Conservation (phyloP, 2,113 vertebrate species). For the Tiliqua scincoides region DNA sequence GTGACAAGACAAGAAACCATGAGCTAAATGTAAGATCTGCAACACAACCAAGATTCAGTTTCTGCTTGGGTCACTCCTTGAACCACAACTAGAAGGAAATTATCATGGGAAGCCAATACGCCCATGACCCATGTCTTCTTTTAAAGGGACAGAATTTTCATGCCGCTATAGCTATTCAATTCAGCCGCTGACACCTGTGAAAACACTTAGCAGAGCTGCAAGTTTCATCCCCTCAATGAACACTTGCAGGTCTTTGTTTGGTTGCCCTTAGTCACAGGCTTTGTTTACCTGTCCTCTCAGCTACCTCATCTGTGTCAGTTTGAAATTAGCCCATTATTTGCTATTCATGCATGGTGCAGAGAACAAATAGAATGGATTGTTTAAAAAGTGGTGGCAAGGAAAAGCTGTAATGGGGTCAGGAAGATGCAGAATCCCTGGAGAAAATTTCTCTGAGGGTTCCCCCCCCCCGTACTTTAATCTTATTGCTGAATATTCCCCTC, state of each 20-base stretch:
- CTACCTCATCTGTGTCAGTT: slow-evolving; percentile 35
- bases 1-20: too few species aligned
- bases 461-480: slow-evolving; percentile 38
- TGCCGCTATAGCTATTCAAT: slow-evolving; percentile 17
- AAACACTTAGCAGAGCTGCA: slow-evolving; percentile 34
- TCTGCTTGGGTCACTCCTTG: background rate
- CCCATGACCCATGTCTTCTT: background rate
- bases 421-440: slow-evolving; percentile 32
- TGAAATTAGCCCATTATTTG: slow-evolving; percentile 60
- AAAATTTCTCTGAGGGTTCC: background rate
- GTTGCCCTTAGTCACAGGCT: slow-evolving; percentile 5
- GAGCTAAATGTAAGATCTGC: too few species aligned
- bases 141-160: background rate
- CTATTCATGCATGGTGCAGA: slow-evolving; percentile 50
- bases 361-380: slow-evolving; percentile 25
- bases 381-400: slow-evolving; percentile 16
- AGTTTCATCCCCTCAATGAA: slow-evolving; percentile 49
- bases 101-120: slow-evolving; percentile 25
- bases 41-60: background rate
- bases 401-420: background rate
- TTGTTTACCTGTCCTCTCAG: slow-evolving; percentile 50
- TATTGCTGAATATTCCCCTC: slow-evolving; percentile 25
- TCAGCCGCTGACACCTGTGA: slow-evolving; percentile 25
- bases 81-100: background rate
- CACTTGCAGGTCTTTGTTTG: slow-evolving; percentile 49